These are phyloP conservation scores for Galerucella pusilla DNA, from an alignment of 2,888 invertebrate species.

Conservation along the genomic window DNA sequence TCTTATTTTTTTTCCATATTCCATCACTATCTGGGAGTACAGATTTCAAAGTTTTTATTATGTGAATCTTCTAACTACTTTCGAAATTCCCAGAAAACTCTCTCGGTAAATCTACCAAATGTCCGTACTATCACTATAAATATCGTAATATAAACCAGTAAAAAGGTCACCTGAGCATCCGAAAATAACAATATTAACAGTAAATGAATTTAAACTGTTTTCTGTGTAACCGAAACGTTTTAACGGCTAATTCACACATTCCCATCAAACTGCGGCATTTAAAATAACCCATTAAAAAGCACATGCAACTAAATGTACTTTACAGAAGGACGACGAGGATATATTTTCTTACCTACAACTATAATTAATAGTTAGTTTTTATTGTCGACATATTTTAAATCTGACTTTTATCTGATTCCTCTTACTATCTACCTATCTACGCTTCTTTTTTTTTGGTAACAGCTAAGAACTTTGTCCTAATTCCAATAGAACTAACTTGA, in stretches of 20 bases:
- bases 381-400: conserved; percentile 22
- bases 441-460: background rate
- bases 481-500: no score
- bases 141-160: background rate
- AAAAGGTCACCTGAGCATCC: background rate
- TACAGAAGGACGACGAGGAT: conserved; percentile 6
- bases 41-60: no score
- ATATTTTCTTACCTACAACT: background rate
- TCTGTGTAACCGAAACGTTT: conserved; percentile 8
- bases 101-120: no score
- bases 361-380: conserved; percentile 21
- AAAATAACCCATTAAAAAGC: conserved; percentile 20
- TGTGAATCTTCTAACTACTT: no score
- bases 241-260: conserved; percentile 27
- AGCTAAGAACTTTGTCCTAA: no score
- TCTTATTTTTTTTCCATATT: no score
- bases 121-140: no score
- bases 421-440: background rate
- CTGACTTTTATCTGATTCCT: conserved; percentile 26
- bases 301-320: conserved; percentile 10
- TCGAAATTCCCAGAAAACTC: no score
- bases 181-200: no score
- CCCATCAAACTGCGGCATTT: conserved; percentile 19
- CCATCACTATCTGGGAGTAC: no score
- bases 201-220: background rate